These are phyloP conservation scores for Gadus macrocephalus DNA, from an alignment of 2,113 vertebrate species.

Conservation along the genomic window DNA sequence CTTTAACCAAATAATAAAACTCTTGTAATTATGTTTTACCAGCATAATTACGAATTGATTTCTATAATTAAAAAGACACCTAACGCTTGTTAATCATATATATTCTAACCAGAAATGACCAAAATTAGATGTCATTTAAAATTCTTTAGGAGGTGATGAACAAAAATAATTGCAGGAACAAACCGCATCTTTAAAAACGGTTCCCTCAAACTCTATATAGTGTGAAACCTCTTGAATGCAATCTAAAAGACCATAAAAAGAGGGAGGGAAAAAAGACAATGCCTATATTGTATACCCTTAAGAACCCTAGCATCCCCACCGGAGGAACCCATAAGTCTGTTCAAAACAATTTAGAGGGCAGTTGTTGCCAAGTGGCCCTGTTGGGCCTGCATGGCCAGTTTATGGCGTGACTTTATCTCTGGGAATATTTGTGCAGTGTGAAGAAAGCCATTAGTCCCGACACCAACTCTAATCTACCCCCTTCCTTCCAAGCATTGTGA, in stretches of 20 bases:
- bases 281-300: conserved; percentile 23
- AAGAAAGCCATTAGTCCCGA: conserved; percentile 45
- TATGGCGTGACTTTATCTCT: conserved; percentile 52
- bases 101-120: no score
- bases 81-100: no score
- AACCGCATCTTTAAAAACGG: no score
- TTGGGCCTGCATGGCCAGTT: conserved; percentile 35
- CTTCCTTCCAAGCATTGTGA: conserved; percentile 66
- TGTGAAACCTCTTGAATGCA: no score
- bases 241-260: conserved; percentile 1
- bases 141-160: no score
- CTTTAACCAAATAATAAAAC: no score
- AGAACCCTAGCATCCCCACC: conserved; percentile 27
- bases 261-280: conserved; percentile 27
- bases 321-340: conserved; percentile 25
- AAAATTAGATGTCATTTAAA: no score
- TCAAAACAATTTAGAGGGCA: conserved; percentile 37
- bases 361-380: conserved; percentile 26
- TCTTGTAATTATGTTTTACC: no score
- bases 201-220: no score
- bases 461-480: conserved; percentile 42
- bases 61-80: no score
- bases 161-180: no score
- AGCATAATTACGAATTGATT: no score
- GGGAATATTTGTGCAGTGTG: conserved; percentile 64